Evolutionary conservation across 2,113 vertebrate genomes (phyloP).

Genomic region (Thamnophis sirtalis): DNA sequence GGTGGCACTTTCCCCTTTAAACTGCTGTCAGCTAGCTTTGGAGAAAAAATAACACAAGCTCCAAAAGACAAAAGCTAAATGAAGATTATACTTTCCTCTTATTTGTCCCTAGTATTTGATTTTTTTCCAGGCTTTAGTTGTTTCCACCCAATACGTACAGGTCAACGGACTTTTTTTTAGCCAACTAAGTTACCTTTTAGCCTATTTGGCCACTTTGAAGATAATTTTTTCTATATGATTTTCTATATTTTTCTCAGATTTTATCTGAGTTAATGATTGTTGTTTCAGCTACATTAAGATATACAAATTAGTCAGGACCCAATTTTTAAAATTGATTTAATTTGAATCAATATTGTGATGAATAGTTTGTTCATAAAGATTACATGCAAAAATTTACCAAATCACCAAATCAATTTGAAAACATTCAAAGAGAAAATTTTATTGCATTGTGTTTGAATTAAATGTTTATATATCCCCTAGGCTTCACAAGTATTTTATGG

Average conservation of each 20-base stretch:
- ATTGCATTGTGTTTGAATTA: not conserved
- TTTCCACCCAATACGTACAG: not conserved
- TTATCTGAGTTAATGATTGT: not conserved
- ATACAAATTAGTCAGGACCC: not conserved
- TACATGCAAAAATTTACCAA: not conserved
- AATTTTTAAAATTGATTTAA: not conserved
- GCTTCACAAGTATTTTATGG: not conserved
- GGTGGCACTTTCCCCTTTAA: no score
- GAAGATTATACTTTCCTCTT: not conserved
- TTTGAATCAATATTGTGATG: not conserved
- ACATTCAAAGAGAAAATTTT: not conserved
- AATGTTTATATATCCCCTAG: not conserved
- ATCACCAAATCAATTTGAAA: not conserved
- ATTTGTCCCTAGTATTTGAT: not conserved
- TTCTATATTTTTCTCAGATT: no score
- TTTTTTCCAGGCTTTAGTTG: not conserved
- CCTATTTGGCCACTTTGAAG: not conserved
- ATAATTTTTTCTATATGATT: not conserved
- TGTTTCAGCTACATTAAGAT: not conserved
- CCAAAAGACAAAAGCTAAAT: not conserved
- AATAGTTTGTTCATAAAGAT: not conserved
- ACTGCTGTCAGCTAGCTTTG: no score
- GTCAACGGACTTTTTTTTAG: not conserved
- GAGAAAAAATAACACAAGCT: not conserved
- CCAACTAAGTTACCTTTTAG: not conserved